Conservation (phyloP, 2,797 vertebrate species). For the Steatocranus sp. region DNA sequence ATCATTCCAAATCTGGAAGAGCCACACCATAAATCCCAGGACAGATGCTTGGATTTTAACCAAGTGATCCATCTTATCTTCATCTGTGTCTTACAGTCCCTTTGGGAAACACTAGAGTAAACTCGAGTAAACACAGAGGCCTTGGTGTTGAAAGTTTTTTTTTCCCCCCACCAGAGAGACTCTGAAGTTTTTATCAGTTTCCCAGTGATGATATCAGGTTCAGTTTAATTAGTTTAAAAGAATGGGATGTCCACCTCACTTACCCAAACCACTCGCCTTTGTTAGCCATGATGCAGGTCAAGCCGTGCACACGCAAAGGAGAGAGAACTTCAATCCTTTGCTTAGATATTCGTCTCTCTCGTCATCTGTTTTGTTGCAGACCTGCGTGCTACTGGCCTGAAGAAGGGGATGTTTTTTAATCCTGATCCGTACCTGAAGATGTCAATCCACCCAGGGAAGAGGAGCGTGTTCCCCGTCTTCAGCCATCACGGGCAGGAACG, state of each 20-base stretch:
- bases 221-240: background rate
- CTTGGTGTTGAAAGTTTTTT: background rate
- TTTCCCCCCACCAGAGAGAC: background rate
- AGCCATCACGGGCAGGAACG: conserved; percentile 96
- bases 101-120: background rate
- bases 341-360: background rate
- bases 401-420: conserved; percentile 99
- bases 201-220: background rate
- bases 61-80: background rate
- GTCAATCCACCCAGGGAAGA: conserved; percentile 97
- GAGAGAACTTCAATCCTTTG: background rate
- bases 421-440: conserved; percentile 99
- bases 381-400: conserved; percentile 89
- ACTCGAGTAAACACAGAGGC: background rate
- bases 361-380: conserved; percentile 69
- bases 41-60: background rate
- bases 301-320: background rate
- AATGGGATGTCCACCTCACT: background rate
- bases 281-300: background rate
- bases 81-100: background rate
- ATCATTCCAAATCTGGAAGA: background rate
- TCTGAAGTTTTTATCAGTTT: background rate
- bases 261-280: background rate
- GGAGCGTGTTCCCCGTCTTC: conserved; percentile 91
- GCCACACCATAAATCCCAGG: background rate